Evolutionary conservation across 2,113 vertebrate genomes (phyloP).

Genomic region (Macquaria ambigua): DNA sequence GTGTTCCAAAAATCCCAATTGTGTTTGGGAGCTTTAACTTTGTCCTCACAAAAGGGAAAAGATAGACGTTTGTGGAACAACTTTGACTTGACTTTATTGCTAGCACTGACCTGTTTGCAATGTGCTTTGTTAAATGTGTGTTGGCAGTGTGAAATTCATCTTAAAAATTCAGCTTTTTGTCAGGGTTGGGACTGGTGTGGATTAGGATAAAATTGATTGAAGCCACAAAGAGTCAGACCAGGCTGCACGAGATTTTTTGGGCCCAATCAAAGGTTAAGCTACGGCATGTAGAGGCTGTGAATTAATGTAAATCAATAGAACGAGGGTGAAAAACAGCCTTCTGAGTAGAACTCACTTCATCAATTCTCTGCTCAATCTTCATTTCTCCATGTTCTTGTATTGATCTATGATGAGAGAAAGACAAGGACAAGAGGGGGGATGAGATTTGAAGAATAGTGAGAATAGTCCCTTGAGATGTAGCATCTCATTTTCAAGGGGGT

Average conservation of each 20-base stretch:
- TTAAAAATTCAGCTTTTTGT: background rate
- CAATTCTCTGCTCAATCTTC: constrained; percentile 93
- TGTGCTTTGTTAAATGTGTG: background rate
- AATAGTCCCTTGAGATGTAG: too few relatives aligned
- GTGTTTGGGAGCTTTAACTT: background rate
- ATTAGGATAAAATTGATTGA: too few relatives aligned
- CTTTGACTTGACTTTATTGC: background rate
- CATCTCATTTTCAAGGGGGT: too few relatives aligned
- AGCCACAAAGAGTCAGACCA: background rate
- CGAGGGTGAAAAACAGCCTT: background rate
- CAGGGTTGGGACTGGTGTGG: background rate
- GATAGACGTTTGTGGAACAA: background rate
- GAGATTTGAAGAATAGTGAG: too few relatives aligned
- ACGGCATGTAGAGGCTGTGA: background rate
- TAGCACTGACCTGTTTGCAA: background rate
- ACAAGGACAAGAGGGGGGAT: constrained; percentile 9
- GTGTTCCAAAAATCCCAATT: background rate
- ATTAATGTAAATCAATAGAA: background rate
- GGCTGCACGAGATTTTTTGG: background rate
- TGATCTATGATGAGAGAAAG: constrained; percentile 68
- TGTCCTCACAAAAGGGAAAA: background rate
- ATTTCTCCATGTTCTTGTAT: constrained; percentile 93
- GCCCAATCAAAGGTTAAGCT: background rate
- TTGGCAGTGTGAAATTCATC: background rate
- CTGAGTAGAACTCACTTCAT: constrained; percentile 87